These are phyloP conservation scores for Drosophila mayri DNA, from an alignment of 1,140 invertebrate species.

Conservation along the genomic window DNA sequence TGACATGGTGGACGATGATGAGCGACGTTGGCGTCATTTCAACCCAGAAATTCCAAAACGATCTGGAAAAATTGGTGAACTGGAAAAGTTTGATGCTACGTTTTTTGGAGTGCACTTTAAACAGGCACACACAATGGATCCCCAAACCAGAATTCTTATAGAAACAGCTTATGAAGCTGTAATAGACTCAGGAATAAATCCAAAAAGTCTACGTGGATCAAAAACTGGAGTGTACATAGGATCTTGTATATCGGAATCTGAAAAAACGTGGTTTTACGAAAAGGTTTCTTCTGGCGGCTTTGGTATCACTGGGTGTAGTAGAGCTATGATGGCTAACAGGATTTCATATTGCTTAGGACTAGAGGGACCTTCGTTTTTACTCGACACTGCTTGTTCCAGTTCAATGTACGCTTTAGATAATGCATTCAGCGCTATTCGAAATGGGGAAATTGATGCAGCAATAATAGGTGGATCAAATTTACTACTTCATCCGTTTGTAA, in stretches of 20 bases:
- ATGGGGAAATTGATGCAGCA: conserved; percentile 93
- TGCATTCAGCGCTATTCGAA: conserved; percentile 91
- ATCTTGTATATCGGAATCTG: conserved; percentile 91
- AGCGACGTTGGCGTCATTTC: conserved; percentile 89
- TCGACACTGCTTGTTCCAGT: conserved; percentile 96
- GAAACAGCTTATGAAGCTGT: conserved; percentile 85
- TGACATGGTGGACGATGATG: conserved; percentile 92
- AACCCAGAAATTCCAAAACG: conserved; percentile 89
- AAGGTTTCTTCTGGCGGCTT: conserved; percentile 87
- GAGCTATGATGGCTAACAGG: conserved; percentile 96
- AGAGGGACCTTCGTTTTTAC: conserved; percentile 91
- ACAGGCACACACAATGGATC: conserved; percentile 86
- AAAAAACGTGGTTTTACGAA: conserved; percentile 90
- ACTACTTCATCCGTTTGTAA: conserved; percentile 93
- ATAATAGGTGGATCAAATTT: conserved; percentile 94
- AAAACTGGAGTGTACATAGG: conserved; percentile 93
- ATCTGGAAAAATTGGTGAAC: conserved; percentile 89
- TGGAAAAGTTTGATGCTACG: conserved; percentile 86
- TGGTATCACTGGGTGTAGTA: conserved; percentile 92
- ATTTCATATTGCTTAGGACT: conserved; percentile 91
- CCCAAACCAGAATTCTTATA: conserved; percentile 86
- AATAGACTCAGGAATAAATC: conserved; percentile 84
- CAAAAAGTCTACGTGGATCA: conserved; percentile 87
- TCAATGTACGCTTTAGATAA: conserved; percentile 94
- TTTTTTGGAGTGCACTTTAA: conserved; percentile 87